Evolutionary conservation across 1,140 invertebrate species (phyloP).

Genomic region (Drosophila persimilis): DNA sequence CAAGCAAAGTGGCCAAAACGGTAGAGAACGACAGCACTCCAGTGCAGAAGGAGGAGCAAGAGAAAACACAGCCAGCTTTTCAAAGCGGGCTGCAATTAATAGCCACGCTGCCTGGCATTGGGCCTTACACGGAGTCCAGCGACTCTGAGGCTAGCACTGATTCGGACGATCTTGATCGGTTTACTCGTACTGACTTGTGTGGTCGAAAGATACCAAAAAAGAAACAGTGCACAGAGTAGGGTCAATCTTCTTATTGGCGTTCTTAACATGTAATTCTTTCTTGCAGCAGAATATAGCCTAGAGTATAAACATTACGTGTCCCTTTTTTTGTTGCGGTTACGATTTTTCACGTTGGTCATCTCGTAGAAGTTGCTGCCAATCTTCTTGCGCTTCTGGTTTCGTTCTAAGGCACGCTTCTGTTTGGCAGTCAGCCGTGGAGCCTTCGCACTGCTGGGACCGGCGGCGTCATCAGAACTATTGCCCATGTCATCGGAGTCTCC

Average conservation of each 20-base stretch:
- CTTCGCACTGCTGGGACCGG: conserved; percentile 53
- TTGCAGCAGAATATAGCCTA: conserved; percentile 63
- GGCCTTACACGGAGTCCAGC: conserved; percentile 89
- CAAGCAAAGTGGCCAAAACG: conserved; percentile 50
- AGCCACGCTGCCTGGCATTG: conserved; percentile 90
- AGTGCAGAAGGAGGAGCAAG: neutral
- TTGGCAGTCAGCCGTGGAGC: conserved; percentile 88
- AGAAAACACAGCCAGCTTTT: conserved; percentile 54
- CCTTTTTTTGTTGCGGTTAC: conserved; percentile 79
- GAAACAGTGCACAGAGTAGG: conserved; percentile 70
- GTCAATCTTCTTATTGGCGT: conserved; percentile 46
- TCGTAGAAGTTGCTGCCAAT: conserved; percentile 97
- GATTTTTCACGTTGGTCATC: conserved; percentile 95
- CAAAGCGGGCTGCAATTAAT: conserved; percentile 85
- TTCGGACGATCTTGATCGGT: conserved; percentile 83
- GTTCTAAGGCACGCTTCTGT: conserved; percentile 89
- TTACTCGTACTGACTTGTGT: conserved; percentile 84
- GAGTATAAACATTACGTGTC: conserved; percentile 58
- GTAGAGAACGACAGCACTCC: conserved; percentile 3
- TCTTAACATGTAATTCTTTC: conserved; percentile 58
- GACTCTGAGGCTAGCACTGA: conserved; percentile 88
- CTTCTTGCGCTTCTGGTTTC: conserved; percentile 91
- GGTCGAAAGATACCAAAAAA: conserved; percentile 84
- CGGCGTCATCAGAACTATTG: conserved; percentile 83
- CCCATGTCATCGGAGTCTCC: conserved; percentile 58